phyloP scores from a whole-genome alignment of 2,888 invertebrate species.

The Cheilosia scutellata region DNA sequence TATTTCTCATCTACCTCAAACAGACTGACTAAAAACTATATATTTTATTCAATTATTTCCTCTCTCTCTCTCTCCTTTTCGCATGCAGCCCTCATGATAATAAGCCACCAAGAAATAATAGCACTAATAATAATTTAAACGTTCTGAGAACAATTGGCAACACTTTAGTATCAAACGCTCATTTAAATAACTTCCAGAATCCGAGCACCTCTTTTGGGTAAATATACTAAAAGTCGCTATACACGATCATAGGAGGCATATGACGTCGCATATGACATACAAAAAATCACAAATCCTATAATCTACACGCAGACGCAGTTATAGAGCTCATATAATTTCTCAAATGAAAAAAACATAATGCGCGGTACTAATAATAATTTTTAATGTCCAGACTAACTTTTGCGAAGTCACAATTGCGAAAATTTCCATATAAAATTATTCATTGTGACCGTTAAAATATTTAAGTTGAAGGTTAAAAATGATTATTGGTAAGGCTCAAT shows the following conservation, averaged over 20 bases:
- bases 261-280: no score
- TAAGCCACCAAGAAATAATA: slow-evolving; percentile 81
- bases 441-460: no score
- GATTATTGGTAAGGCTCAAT: no score
- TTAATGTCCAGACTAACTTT: no score
- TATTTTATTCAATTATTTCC: slow-evolving; percentile 43
- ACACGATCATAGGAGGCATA: neutral
- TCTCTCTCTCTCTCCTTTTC: slow-evolving; percentile 75
- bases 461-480: no score
- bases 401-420: no score
- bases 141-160: slow-evolving; percentile 84
- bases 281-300: no score
- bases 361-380: no score
- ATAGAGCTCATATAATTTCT: no score
- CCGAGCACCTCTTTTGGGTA: slow-evolving; percentile 83
- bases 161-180: slow-evolving; percentile 83
- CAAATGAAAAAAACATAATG: no score
- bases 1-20: slow-evolving; percentile 20
- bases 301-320: no score
- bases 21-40: neutral
- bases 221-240: slow-evolving; percentile 69
- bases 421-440: no score
- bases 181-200: slow-evolving; percentile 84
- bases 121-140: slow-evolving; percentile 81
- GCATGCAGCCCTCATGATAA: slow-evolving; percentile 82